A percentile compares a stretch with the other conserved stretches of the same genome.
Conservation (phyloP, 2,797 vertebrate species). For the Heliangelus exortis region DNA sequence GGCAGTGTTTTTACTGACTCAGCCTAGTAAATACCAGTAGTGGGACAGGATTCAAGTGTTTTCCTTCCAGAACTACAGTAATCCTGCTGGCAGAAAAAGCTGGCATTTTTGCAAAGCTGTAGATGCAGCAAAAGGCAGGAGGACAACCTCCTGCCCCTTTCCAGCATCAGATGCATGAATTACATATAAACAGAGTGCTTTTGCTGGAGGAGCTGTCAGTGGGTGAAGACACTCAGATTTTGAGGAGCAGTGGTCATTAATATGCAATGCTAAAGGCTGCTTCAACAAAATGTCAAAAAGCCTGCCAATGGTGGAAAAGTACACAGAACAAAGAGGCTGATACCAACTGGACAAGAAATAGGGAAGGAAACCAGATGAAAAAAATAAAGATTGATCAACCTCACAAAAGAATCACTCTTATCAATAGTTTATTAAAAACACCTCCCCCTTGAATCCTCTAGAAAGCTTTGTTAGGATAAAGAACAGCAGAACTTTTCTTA, state of each 20-base stretch:
- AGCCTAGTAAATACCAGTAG: background rate
- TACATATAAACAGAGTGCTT: background rate
- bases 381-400: background rate
- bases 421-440: background rate
- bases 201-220: background rate
- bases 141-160: background rate
- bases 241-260: background rate
- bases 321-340: background rate
- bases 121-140: background rate
- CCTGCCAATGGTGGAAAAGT: background rate
- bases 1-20: constrained; percentile 17
- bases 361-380: background rate
- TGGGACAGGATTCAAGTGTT: constrained; percentile 8
- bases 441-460: background rate
- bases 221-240: background rate
- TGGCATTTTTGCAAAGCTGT: background rate
- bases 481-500: background rate
- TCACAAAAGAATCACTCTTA: background rate
- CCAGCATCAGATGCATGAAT: background rate
- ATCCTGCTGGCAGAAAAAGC: background rate
- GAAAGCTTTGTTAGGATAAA: background rate
- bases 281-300: background rate
- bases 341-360: rapidly evolving
- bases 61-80: background rate
- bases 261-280: background rate